A percentile compares a stretch with the other conserved stretches of the same genome.
These are phyloP conservation scores for Thysanoteuthis rhombus DNA, from an alignment of 2,888 invertebrate species.

Conservation along the genomic window DNA sequence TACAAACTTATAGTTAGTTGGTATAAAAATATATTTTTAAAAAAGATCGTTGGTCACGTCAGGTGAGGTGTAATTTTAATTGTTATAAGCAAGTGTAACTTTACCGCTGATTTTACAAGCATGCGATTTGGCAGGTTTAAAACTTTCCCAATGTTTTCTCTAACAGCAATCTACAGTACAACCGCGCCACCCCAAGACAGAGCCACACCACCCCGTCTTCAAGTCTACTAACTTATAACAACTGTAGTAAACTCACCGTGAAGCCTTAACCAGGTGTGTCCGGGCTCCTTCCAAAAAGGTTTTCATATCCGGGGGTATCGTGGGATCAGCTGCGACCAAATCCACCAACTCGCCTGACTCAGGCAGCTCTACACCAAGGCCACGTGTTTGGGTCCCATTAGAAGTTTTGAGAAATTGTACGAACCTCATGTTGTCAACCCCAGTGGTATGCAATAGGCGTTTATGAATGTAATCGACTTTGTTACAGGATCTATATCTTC, in stretches of 20 bases:
- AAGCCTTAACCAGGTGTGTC: neutral
- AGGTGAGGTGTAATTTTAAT: too few relatives aligned
- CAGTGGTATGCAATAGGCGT: neutral
- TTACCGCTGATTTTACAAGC: too few relatives aligned
- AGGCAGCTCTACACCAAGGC: constrained; percentile 53
- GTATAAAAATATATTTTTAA: too few relatives aligned
- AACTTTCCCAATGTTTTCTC: neutral
- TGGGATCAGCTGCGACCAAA: constrained; percentile 45
- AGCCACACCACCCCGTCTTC: neutral
- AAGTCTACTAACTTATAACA: neutral
- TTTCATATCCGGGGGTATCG: constrained; percentile 49
- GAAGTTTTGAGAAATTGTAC: constrained; percentile 50
- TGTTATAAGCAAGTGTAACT: too few relatives aligned
- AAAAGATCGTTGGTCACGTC: too few relatives aligned
- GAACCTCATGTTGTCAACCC: constrained; percentile 49
- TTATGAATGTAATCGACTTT: neutral
- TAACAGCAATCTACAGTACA: neutral
- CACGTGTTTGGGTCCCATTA: constrained; percentile 39
- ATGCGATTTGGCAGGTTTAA: neutral
- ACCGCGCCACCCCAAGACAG: neutral
- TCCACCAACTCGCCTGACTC: constrained; percentile 54
- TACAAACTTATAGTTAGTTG: too few relatives aligned
- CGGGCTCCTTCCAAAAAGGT: constrained; percentile 52
- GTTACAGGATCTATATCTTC: neutral
- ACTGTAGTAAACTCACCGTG: neutral